These are phyloP conservation scores for Penaeus japonicus DNA, from an alignment of 1,140 invertebrate genomes.

Conservation along the genomic window DNA sequence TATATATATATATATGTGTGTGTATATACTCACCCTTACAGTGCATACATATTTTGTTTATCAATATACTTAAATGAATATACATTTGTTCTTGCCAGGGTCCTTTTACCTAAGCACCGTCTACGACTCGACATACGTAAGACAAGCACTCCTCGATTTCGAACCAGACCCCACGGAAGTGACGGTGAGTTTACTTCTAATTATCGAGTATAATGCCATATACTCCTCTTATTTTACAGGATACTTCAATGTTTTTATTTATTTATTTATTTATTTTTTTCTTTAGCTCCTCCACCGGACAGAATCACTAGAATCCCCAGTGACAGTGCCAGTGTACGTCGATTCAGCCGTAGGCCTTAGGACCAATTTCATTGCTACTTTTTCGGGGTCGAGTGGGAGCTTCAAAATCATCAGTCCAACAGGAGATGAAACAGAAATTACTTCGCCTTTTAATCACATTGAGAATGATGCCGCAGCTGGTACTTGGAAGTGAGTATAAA, in stretches of 20 bases:
- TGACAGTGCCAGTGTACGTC: background rate
- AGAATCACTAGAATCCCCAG: background rate
- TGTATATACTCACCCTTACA: too few relatives aligned
- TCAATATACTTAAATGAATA: too few relatives aligned
- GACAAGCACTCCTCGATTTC: too few relatives aligned
- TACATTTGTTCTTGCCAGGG: too few relatives aligned
- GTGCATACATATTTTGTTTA: too few relatives aligned
- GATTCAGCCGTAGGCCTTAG: background rate
- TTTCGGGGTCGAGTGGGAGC: background rate
- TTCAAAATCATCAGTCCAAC: background rate
- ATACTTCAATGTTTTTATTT: background rate
- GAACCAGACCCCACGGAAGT: background rate
- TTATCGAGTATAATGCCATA: background rate
- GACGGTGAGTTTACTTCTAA: background rate
- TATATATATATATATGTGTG: too few relatives aligned
- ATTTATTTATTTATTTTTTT: background rate
- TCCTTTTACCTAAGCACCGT: too few relatives aligned
- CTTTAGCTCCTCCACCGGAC: background rate
- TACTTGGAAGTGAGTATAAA: background rate
- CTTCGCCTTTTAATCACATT: background rate
- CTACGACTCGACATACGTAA: too few relatives aligned
- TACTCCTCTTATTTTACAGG: too few relatives aligned
- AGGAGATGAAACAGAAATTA: background rate
- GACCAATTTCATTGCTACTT: background rate
- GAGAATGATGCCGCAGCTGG: background rate